Percentiles rank a stretch among this genome's conserved stretches.
Conservation (phyloP, 1,140 invertebrate species). For the Atta cephalotes region DNA sequence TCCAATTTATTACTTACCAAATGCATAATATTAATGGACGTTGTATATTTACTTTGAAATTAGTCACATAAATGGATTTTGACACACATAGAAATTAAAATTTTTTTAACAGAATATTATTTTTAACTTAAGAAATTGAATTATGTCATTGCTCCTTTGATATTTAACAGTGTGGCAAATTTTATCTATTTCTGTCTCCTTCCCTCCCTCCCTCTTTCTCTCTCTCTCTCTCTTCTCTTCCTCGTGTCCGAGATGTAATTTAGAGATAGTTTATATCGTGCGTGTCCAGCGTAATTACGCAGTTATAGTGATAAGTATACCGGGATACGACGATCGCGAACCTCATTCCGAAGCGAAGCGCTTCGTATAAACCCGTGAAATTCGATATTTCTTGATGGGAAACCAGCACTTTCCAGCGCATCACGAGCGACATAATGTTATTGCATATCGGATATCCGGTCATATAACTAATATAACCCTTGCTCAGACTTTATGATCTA, state of each 20-base stretch:
- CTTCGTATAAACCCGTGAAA: conserved; percentile 45
- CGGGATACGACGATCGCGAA: conserved; percentile 10
- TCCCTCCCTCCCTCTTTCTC: not conserved
- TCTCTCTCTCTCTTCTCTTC: not conserved
- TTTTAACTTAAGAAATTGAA: too few species aligned
- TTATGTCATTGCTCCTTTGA: too few species aligned
- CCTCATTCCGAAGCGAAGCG: conserved; percentile 9
- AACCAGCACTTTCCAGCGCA: conserved; percentile 48
- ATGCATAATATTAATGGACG: too few species aligned
- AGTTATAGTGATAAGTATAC: conserved; percentile 44
- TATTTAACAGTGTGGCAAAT: not conserved
- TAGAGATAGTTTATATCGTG: conserved; percentile 49
- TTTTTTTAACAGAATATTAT: too few species aligned
- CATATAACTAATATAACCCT: conserved; percentile 61
- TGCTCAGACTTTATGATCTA: conserved; percentile 65
- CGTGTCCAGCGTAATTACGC: conserved; percentile 48
- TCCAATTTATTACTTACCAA: too few species aligned
- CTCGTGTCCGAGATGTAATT: conserved; percentile 44
- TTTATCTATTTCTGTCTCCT: not conserved
- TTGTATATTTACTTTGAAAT: too few species aligned
- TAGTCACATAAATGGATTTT: too few species aligned
- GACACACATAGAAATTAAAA: too few species aligned
- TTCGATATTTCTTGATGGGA: conserved; percentile 61
- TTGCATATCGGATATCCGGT: conserved; percentile 68
- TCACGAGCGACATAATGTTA: conserved; percentile 48